Evolutionary conservation across 2,113 vertebrate genomes (phyloP), one percentile per base, ranked within the genome.

Genomic region (Diglossa brunneiventris): DNA sequence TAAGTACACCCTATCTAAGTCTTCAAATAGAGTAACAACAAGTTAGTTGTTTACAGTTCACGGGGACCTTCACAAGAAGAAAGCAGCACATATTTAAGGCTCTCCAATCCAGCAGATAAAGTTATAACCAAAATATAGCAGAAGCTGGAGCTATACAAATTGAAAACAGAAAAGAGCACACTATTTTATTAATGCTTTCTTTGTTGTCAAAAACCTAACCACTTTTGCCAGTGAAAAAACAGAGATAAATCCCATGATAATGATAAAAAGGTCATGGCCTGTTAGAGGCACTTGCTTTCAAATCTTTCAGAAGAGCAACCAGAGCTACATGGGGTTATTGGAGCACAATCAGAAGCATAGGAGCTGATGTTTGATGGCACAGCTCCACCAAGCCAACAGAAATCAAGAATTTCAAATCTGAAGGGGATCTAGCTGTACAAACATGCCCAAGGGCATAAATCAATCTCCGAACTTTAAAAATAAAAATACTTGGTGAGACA

Each of bases 241-340:
- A 7, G 11, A 75, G 39, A 50, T 26, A 18, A 49, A 4, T 46
- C 30, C 18, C 11, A 39, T 14, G 44, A 52, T 41, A 75, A 80
- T 0, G 0, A 22, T 37, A 22, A 64, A 84, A 84, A 83, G 21
- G 28, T 9, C 61, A 55, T 7, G 24, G 33, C 42, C 62, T 89
- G 21, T 47, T 70, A 52, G 72, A 90, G 49, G 49, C 49, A 85
- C 10, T 15, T 23, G 35, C 27, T 85, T 91, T 78, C 50, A 63
- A 81, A 84, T 21, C 61, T 22, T 2, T 33, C 46, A 74, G 55
- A 31, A 1, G 3, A 41, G 16, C 44, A 87, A 79, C 42, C 0
- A 3, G n/a, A 77, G 46, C 55, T 55, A 21, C 35, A 5, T 0
- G 3, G n/a, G 8, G 20, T 52, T 53, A 55, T 0, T 5, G 35